These are phyloP conservation scores for Ectropis crepuscularia DNA, from an alignment of 2,888 invertebrate genomes.

Conservation along the genomic window DNA sequence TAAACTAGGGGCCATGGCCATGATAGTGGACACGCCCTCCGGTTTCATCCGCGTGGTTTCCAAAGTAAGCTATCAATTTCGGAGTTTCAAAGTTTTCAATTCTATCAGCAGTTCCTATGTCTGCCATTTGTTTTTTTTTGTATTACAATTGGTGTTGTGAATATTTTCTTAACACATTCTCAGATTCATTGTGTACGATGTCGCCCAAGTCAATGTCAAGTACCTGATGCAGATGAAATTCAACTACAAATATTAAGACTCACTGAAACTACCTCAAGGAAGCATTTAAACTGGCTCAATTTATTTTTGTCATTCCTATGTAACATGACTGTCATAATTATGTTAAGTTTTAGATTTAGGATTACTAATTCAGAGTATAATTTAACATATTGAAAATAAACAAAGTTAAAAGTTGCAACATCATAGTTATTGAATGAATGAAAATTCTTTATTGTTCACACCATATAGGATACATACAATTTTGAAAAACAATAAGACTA, in stretches of 20 bases:
- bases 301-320: background rate
- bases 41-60: too few species aligned
- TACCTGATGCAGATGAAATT: conserved; percentile 95
- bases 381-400: too few species aligned
- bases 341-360: background rate
- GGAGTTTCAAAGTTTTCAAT: too few species aligned
- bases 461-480: too few species aligned
- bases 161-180: conserved; percentile 56
- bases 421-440: too few species aligned
- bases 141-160: background rate
- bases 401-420: too few species aligned
- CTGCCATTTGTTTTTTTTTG: background rate
- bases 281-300: background rate
- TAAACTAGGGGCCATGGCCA: too few species aligned
- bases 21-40: too few species aligned
- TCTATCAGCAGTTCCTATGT: too few species aligned
- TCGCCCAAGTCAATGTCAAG: conserved; percentile 95
- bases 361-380: background rate
- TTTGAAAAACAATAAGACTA: too few species aligned
- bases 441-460: too few species aligned
- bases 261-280: background rate
- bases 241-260: conserved; percentile 87
- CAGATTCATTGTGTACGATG: conserved; percentile 96
- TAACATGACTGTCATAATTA: background rate
- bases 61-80: too few species aligned